These are phyloP conservation scores for Thomomys bottae DNA, from an alignment of 2,113 vertebrate species.

Conservation along the genomic window DNA sequence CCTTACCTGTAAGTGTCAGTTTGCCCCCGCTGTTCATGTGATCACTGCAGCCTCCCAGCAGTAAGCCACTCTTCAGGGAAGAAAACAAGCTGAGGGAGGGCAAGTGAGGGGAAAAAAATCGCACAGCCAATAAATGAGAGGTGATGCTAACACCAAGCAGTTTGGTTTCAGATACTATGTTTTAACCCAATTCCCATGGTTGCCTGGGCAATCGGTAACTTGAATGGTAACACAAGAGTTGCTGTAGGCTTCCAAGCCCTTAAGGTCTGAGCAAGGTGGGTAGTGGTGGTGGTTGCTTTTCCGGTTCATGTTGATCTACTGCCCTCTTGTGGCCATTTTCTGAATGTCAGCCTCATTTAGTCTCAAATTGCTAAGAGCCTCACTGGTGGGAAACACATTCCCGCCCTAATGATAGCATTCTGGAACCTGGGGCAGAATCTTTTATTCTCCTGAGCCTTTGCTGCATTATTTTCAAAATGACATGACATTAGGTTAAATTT, in stretches of 20 bases:
- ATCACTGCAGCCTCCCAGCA: background rate
- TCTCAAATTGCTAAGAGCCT: background rate
- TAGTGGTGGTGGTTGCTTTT: background rate
- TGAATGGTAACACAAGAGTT: background rate
- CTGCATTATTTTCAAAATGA: background rate
- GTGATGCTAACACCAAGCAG: background rate
- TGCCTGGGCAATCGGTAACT: background rate
- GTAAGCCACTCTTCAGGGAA: background rate
- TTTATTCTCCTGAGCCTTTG: background rate
- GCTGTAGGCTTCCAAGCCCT: background rate
- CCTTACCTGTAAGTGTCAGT: background rate
- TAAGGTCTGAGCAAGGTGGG: no score
- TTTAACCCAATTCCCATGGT: background rate
- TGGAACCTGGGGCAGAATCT: background rate
- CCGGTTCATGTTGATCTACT: background rate
- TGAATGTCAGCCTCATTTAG: conserved; percentile 19
- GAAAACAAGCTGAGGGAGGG: background rate
- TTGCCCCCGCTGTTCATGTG: background rate
- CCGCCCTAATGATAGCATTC: background rate
- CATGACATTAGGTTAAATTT: background rate
- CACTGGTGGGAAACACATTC: no score
- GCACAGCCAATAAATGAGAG: background rate
- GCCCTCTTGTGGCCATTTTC: conserved; percentile 64
- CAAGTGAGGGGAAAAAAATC: background rate
- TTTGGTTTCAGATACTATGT: background rate